A percentile compares a stretch with the other conserved stretches of the same genome.
Evolutionary conservation across 1,140 invertebrate species (phyloP).

Genomic region (Polypedilum pembai): DNA sequence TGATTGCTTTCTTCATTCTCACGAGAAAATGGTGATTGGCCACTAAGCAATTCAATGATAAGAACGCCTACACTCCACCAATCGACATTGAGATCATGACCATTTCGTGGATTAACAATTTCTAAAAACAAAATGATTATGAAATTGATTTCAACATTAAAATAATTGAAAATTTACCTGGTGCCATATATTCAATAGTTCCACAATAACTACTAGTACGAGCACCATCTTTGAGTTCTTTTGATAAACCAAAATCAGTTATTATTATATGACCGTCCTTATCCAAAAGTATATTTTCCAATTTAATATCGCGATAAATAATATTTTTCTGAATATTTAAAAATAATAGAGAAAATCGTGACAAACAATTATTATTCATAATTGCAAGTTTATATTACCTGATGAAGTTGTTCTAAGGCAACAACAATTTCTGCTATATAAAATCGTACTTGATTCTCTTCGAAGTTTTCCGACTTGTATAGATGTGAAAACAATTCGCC

Average conservation of each 20-base stretch:
- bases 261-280: conserved; percentile 81
- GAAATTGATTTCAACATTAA: conserved; percentile 18
- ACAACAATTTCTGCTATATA: conserved; percentile 89
- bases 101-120: conserved; percentile 69
- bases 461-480: conserved; percentile 79
- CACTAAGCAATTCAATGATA: conserved; percentile 93
- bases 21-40: conserved; percentile 94
- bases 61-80: conserved; percentile 98
- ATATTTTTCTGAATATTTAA: conserved; percentile 65
- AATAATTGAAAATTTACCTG: conserved; percentile 38
- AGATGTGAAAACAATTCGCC: conserved; percentile 90
- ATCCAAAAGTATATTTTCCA: conserved; percentile 87
- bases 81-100: conserved; percentile 90
- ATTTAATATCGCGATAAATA: conserved; percentile 92
- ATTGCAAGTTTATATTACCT: conserved; percentile 49
- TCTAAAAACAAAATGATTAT: conserved; percentile 45
- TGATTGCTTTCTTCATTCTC: conserved; percentile 88
- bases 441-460: conserved; percentile 73
- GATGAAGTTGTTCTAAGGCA: conserved; percentile 84
- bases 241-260: conserved; percentile 87
- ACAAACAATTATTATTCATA: background rate
- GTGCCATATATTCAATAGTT: conserved; percentile 95
- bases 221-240: conserved; percentile 54
- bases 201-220: conserved; percentile 95
- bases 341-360: conserved; percentile 25